These are phyloP conservation scores for Saturnia pavonia DNA, from an alignment of 2,888 invertebrate species.

Conservation along the genomic window DNA sequence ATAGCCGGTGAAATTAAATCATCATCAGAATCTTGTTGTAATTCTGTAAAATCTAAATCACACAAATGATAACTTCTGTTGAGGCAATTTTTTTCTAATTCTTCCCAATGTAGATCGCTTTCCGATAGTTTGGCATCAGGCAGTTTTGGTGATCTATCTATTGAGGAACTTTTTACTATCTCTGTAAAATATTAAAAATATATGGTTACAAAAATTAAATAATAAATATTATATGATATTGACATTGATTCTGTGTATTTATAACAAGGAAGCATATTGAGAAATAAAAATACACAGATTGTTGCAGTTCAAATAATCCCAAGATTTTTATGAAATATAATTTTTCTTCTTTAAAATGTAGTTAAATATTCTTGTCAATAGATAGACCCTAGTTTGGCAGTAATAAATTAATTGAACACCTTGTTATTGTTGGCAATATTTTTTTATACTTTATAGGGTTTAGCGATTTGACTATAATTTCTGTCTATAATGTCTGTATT, in stretches of 20 bases:
- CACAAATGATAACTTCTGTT: conserved; percentile 91
- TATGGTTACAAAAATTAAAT: not conserved
- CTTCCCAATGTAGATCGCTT: conserved; percentile 98
- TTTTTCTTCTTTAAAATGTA: not conserved
- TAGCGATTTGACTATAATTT: not conserved
- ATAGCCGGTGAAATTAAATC: conserved; percentile 87
- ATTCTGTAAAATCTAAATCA: conserved; percentile 98
- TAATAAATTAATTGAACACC: not conserved
- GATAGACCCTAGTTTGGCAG: not conserved
- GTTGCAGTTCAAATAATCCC: no score
- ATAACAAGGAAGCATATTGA: no score
- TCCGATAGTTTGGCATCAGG: conserved; percentile 92
- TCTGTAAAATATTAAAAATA: conserved; percentile 65
- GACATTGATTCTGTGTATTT: no score
- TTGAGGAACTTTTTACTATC: conserved; percentile 86
- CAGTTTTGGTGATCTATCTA: conserved; percentile 84
- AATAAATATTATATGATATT: not conserved
- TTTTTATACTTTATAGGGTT: not conserved
- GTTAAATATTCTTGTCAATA: not conserved
- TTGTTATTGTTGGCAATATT: not conserved
- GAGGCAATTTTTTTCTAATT: conserved; percentile 87
- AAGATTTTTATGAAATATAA: no score
- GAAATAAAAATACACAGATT: no score
- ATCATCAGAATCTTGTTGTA: conserved; percentile 93
- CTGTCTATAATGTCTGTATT: no score